phyloP scores from a whole-genome alignment of 2,113 vertebrate genomes.

The Rhinolophus ferrumequinum region DNA sequence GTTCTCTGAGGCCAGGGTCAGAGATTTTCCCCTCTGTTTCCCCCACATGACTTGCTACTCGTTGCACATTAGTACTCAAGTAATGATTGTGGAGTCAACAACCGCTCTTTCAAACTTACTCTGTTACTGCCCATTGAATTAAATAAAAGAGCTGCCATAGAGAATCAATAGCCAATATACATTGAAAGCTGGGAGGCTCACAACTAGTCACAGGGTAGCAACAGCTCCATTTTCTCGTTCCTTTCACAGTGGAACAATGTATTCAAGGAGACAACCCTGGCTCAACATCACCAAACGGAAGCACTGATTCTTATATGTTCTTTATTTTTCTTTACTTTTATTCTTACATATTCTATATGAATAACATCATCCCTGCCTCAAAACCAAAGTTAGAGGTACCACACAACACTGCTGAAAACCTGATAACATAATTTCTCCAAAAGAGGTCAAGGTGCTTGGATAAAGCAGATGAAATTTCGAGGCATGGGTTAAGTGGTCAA shows the following conservation, averaged over 20 bases:
- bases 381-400: background rate
- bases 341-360: background rate
- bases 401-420: background rate
- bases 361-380: background rate
- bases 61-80: background rate
- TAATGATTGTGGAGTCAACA: background rate
- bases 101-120: background rate
- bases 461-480: background rate
- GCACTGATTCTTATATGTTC: background rate
- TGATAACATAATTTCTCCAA: background rate
- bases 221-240: background rate
- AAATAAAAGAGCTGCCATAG: background rate
- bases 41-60: too few relatives aligned
- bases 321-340: too few relatives aligned
- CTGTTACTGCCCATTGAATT: background rate
- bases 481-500: background rate
- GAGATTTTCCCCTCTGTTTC: background rate
- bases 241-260: background rate
- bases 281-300: background rate
- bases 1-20: background rate
- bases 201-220: rapidly evolving
- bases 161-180: background rate
- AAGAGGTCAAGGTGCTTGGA: background rate
- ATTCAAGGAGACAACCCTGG: background rate
- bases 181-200: background rate